phyloP scores from a whole-genome alignment of 2,113 vertebrate species.

The Chloropsis cyanopogon region DNA sequence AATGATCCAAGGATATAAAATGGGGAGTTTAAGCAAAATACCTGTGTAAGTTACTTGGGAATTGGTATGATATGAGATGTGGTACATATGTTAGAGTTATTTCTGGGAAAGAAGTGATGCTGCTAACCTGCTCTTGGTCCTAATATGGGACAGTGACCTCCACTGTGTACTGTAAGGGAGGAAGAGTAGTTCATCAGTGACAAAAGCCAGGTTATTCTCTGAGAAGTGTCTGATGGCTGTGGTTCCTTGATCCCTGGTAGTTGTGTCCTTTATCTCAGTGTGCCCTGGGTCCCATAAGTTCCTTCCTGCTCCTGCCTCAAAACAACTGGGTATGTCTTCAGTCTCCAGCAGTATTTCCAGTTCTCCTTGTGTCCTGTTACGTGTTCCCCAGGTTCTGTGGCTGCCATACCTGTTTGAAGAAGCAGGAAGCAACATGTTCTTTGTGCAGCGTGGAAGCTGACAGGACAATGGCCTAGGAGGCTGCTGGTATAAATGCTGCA shows the following conservation, averaged over 20 bases:
- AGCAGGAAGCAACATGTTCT: not conserved
- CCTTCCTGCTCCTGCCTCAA: not conserved
- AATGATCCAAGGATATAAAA: not conserved
- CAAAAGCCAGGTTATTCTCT: not conserved
- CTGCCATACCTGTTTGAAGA: not conserved
- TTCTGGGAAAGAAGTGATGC: not conserved
- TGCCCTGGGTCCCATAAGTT: rapidly evolving
- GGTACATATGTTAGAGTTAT: not conserved
- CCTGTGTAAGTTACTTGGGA: not conserved
- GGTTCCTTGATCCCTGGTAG: not conserved
- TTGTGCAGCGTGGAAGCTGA: not conserved
- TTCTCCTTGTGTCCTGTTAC: not conserved
- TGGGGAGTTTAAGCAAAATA: not conserved
- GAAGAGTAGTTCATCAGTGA: not conserved
- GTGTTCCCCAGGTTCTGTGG: not conserved
- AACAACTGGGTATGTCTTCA: not conserved
- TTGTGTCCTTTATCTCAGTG: not conserved
- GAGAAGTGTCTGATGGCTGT: not conserved
- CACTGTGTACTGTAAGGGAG: not conserved
- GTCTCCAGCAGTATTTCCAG: not conserved
- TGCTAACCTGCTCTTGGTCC: not conserved
- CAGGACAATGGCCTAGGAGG: not conserved
- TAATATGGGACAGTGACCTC: not conserved
- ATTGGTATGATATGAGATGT: not conserved
- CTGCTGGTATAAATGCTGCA: not conserved